Conservation (phyloP, 2,888 invertebrate genomes). For the Anodontia alba region DNA sequence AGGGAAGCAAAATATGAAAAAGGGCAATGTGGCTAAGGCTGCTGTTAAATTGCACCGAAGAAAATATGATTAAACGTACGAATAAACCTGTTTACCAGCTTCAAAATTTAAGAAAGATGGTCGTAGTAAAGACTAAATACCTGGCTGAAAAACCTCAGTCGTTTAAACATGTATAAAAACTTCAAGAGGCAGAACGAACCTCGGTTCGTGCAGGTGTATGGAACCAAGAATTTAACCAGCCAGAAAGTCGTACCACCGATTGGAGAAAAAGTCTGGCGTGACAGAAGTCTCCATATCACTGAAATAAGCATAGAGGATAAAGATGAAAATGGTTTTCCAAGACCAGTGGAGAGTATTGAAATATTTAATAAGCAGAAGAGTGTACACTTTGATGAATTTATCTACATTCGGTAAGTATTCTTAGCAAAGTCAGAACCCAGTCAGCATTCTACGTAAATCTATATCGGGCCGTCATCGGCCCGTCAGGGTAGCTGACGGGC, state of each 20-base stretch:
- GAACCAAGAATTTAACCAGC: constrained; percentile 49
- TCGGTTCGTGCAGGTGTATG: constrained; percentile 31
- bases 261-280: constrained; percentile 29
- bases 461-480: too few species aligned
- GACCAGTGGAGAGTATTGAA: constrained; percentile 51
- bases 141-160: too few species aligned
- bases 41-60: too few species aligned
- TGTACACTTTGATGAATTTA: constrained; percentile 60
- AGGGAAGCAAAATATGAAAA: too few species aligned
- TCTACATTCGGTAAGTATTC: constrained; percentile 53
- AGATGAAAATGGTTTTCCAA: constrained; percentile 26
- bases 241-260: constrained; percentile 49
- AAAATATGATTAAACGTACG: too few species aligned
- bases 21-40: too few species aligned
- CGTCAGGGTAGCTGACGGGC: too few species aligned
- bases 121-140: too few species aligned
- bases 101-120: too few species aligned
- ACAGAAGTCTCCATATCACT: constrained; percentile 18
- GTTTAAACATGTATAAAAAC: constrained; percentile 7
- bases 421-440: too few species aligned
- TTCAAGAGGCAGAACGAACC: constrained; percentile 43
- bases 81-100: too few species aligned
- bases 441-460: too few species aligned
- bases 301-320: constrained; percentile 43
- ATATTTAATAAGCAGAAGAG: constrained; percentile 50